Evolutionary conservation across 2,797 vertebrate species (phyloP), one percentile per base, ranked within the genome.

Genomic region (Macropodus opercularis): DNA sequence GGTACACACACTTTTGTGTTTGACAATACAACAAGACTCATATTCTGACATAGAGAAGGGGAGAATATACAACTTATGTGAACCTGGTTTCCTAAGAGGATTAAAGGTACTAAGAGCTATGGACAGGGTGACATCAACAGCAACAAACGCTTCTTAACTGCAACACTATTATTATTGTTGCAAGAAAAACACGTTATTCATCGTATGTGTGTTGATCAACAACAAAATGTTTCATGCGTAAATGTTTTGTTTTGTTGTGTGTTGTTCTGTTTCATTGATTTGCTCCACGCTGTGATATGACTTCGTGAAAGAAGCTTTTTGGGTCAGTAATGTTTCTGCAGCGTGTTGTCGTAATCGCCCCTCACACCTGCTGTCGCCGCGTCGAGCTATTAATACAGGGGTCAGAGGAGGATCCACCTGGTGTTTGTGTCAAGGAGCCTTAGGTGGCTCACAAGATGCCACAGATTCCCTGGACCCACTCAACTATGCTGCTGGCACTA

Each of bases 281-380:
- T n/a, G n/a, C n/a, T n/a, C n/a, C n/a, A n/a, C n/a, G n/a, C n/a
- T n/a, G n/a, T n/a, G n/a, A n/a, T n/a, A n/a, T n/a, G n/a, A n/a
- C n/a, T n/a, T n/a, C n/a, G n/a, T n/a, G n/a, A n/a, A n/a, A n/a
- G n/a, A n/a, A n/a, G n/a, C n/a, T n/a, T n/a, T n/a, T n/a, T n/a
- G n/a, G 36, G 18, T n/a, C 35, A 27, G 32, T 14, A 32, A 32
- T 23, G 6, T 35, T 17, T 26, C 35, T 46, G 71, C 22, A 69
- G 39, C n/a, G n/a, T n/a, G n/a, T 24, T 50, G 54, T 27, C 39
- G 36, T 91, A 89, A 90, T 90, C 90, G 85, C 54, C 57, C n/a
- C 58, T 36, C 69, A 81, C 87, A 90, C 87, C 86, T 89, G 86
- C 67, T 63, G 64, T 3, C 4, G 68, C 53, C 3, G 6, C 75